A percentile compares a stretch with the other conserved stretches of the same genome.
Evolutionary conservation across 2,113 vertebrate species (phyloP).

Genomic region (Urocitellus parryii): DNA sequence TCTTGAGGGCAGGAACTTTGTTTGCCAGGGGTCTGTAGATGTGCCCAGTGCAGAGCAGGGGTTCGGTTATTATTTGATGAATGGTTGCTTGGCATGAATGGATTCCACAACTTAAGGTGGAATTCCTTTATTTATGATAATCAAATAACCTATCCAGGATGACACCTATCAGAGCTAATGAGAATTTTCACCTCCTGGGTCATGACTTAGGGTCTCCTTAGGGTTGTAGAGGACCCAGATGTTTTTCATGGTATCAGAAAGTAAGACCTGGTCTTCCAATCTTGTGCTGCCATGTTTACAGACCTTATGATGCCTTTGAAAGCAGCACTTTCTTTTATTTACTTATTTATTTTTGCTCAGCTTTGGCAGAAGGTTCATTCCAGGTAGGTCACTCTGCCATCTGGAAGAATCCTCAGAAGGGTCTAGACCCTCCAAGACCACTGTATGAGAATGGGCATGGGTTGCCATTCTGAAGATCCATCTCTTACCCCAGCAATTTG

Average conservation of each 20-base stretch:
- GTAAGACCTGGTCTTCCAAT: not conserved
- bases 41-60: not conserved
- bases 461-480: not conserved
- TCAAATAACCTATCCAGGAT: not conserved
- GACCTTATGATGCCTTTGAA: not conserved
- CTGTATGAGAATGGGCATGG: too few species aligned
- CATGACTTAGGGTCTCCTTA: not conserved
- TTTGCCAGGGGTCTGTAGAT: not conserved
- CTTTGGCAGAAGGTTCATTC: not conserved
- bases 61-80: not conserved
- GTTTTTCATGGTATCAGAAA: not conserved
- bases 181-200: not conserved
- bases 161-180: not conserved
- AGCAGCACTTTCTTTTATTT: not conserved
- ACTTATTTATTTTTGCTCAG: not conserved
- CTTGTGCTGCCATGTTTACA: not conserved
- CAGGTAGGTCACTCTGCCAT: not conserved
- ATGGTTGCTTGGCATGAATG: not conserved
- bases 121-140: not conserved
- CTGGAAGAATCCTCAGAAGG: not conserved
- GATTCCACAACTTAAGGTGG: not conserved
- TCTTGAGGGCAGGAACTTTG: not conserved
- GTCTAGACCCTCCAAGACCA: not conserved
- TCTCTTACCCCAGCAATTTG: not conserved
- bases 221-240: not conserved